Conservation (phyloP, 92 coral and sea anemone genomes). For the Phenganax marumi region DNA sequence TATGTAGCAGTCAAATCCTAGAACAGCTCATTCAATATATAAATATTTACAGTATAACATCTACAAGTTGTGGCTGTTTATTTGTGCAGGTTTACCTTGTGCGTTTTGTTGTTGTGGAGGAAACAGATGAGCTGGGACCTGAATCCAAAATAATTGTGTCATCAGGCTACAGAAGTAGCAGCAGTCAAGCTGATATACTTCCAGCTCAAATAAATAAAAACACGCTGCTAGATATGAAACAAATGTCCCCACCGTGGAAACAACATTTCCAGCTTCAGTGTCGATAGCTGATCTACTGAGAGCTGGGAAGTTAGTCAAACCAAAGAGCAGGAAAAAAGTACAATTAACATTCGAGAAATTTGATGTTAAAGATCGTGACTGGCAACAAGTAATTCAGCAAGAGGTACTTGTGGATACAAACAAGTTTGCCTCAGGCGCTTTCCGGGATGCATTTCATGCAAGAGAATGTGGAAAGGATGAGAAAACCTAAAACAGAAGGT, state of each 20-base stretch:
- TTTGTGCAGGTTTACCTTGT: too few relatives aligned
- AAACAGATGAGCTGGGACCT: too few relatives aligned
- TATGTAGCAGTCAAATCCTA: too few relatives aligned
- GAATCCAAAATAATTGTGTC: neutral
- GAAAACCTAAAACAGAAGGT: slow-evolving; percentile 1
- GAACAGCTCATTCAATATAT: too few relatives aligned
- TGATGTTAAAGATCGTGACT: slow-evolving; percentile 33
- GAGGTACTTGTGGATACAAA: slow-evolving; percentile 35
- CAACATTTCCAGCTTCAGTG: slow-evolving; percentile 61
- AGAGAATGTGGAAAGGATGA: neutral
- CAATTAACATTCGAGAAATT: slow-evolving; percentile 17
- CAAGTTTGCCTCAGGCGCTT: slow-evolving; percentile 22
- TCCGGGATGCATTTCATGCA: slow-evolving; percentile 41
- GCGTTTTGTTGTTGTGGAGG: too few relatives aligned
- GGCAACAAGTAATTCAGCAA: slow-evolving; percentile 21
- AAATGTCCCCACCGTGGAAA: neutral
- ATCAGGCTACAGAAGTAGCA: slow-evolving; percentile 13
- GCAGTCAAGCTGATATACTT: neutral
- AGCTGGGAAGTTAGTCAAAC: slow-evolving; percentile 69
- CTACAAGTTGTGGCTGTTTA: too few relatives aligned
- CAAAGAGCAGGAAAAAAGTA: slow-evolving; percentile 37
- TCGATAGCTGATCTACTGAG: slow-evolving; percentile 60
- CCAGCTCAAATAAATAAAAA: neutral
- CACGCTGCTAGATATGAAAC: neutral
- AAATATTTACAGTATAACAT: too few relatives aligned